A percentile compares a stretch with the other conserved stretches of the same genome.
These are phyloP conservation scores for Drosophila yakuba DNA, from an alignment of 1,140 invertebrate genomes.

Conservation along the genomic window DNA sequence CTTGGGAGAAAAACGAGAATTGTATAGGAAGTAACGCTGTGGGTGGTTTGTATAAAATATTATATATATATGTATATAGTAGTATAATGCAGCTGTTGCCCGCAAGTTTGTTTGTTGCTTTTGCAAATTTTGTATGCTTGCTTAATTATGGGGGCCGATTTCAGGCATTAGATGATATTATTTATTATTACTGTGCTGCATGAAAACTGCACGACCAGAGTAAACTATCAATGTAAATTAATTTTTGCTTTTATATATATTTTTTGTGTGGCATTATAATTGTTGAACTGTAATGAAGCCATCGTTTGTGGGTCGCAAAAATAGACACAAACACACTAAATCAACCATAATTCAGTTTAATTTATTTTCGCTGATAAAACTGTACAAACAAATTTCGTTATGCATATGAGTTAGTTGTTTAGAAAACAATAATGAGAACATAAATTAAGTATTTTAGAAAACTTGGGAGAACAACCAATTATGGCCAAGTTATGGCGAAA, in stretches of 20 bases:
- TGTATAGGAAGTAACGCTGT: slow-evolving; percentile 8
- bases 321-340: slow-evolving; percentile 17
- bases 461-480: too few species aligned
- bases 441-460: neutral
- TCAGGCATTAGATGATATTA: slow-evolving; percentile 65
- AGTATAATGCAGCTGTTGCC: slow-evolving; percentile 50
- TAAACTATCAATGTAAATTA: slow-evolving; percentile 36
- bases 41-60: slow-evolving; percentile 18
- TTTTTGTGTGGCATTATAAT: slow-evolving; percentile 7
- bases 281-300: slow-evolving; percentile 36
- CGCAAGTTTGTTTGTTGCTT: slow-evolving; percentile 31
- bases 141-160: slow-evolving; percentile 59
- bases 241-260: slow-evolving; percentile 21
- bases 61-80: neutral
- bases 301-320: slow-evolving; percentile 5
- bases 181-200: slow-evolving; percentile 54
- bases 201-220: slow-evolving; percentile 17
- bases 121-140: slow-evolving; percentile 23
- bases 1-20: slow-evolving; percentile 30
- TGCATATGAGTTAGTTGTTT: slow-evolving; percentile 5
- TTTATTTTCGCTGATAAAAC: slow-evolving; percentile 38
- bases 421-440: neutral
- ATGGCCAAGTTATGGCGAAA: too few species aligned
- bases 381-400: slow-evolving; percentile 13
- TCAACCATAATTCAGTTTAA: slow-evolving; percentile 35